Evolutionary conservation across 1,140 invertebrate species (phyloP), one percentile per base, ranked within the genome.

Genomic region (Pogonomyrmex barbatus): DNA sequence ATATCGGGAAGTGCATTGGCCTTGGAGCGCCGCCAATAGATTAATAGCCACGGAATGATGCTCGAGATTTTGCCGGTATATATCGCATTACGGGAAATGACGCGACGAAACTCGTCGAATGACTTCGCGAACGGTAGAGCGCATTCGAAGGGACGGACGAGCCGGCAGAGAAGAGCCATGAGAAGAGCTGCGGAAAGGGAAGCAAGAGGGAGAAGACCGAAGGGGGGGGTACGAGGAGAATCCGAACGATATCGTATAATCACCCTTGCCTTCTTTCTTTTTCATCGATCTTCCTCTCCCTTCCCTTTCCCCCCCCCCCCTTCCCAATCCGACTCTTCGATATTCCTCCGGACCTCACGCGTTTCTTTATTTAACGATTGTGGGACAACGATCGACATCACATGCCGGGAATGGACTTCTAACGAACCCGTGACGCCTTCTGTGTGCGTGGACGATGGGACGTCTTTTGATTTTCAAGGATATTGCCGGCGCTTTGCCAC

Each of bases 31-130:
- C 89, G 93, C 94, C 93, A 93, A 94, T 94, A 94, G 94, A 94
- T 94, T 95, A 94, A 95, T 95, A 93, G 94, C 92, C 91, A 54
- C 87, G 89, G 91, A 92, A 92, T 94, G 94, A 95, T 95, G 92
- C 89, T 94, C 92, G 90, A 93, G 94, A 91, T 95, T 95, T 94
- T 87, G 86, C 88, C 45, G 81, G 88, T 86, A 88, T 86, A 90
- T 90, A 94, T 93, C 91, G 92, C 91, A 93, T 93, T 94, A 91
- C 91, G 91, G 93, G 91, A 94, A 94, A 90, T 93, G 93, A 94
- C 93, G 91, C 85, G 91, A 83, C 91, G 90, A 91, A 58, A 92
- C 91, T 88, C 86, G 58, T 86, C 86, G 85, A 91, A 93, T 91
- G 91, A 92, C 90, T 92, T 77, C 88, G 82, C 91, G 86, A 89